These are phyloP conservation scores for Zhengitettix transpicula DNA, from an alignment of 2,888 invertebrate species.

Conservation along the genomic window DNA sequence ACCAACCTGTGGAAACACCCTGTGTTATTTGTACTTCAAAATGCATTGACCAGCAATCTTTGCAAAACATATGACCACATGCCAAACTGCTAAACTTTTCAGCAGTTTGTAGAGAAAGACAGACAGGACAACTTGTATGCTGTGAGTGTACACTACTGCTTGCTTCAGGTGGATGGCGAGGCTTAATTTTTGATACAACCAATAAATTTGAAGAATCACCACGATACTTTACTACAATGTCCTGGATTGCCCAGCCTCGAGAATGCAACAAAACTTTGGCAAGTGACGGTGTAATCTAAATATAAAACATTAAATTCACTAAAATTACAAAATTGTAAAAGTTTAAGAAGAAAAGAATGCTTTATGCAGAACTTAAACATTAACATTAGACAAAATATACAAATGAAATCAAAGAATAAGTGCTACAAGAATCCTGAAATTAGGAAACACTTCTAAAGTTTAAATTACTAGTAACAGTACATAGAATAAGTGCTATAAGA, in stretches of 20 bases:
- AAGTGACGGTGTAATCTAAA: constrained; percentile 69
- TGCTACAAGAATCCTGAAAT: too few species aligned
- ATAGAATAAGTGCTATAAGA: too few species aligned
- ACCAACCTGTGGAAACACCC: constrained; percentile 48
- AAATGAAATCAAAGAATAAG: background rate
- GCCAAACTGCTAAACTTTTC: constrained; percentile 64
- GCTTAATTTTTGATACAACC: constrained; percentile 37
- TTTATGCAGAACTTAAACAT: constrained; percentile 1
- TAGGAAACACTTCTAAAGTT: too few species aligned
- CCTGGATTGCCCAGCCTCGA: constrained; percentile 76
- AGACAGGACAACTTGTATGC: constrained; percentile 50
- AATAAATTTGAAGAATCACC: constrained; percentile 54
- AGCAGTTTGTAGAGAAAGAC: constrained; percentile 46
- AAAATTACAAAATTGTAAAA: background rate
- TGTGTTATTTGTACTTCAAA: constrained; percentile 91
- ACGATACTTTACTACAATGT: constrained; percentile 65
- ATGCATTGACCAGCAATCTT: constrained; percentile 91
- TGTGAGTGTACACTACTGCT: constrained; percentile 8
- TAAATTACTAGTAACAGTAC: too few species aligned
- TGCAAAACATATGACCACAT: constrained; percentile 89
- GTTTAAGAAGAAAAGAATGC: background rate
- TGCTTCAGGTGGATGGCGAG: constrained; percentile 23
- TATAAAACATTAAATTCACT: constrained; percentile 1
- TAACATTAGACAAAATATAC: background rate
- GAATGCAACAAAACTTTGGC: constrained; percentile 86